These are phyloP conservation scores for Python bivittatus DNA, from an alignment of 2,113 vertebrate genomes.

Conservation along the genomic window DNA sequence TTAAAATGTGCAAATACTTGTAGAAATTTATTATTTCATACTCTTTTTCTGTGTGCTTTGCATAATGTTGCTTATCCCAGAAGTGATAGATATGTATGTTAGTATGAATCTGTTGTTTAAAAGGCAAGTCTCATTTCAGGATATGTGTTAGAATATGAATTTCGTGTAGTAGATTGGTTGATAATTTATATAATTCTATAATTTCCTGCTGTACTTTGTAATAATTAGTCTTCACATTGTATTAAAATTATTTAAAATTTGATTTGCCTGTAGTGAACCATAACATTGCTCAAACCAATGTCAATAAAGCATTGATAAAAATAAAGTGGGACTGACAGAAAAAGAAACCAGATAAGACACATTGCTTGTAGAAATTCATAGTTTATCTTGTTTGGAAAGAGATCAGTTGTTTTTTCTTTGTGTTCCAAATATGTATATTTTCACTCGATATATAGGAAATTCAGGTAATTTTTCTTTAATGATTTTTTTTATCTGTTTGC, in stretches of 20 bases:
- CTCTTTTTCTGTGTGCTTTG: no score
- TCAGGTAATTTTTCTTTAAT: background rate
- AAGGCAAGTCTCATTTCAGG: background rate
- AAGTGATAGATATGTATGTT: no score
- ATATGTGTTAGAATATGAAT: background rate
- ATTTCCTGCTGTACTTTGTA: background rate
- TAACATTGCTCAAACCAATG: conserved; percentile 49
- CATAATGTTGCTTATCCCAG: no score
- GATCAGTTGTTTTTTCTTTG: conserved; percentile 19
- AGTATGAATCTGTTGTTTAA: background rate
- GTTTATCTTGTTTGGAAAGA: conserved; percentile 22
- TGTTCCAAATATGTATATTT: conserved; percentile 1
- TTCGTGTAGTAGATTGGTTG: background rate
- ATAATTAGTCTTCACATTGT: conserved; percentile 19
- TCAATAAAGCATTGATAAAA: conserved; percentile 55
- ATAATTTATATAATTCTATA: background rate
- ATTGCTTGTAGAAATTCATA: conserved; percentile 44
- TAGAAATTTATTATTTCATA: no score
- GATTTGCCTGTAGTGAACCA: conserved; percentile 38
- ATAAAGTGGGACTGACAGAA: conserved; percentile 65
- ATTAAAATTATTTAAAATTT: conserved; percentile 14
- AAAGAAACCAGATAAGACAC: conserved; percentile 28
- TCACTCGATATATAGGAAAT: conserved; percentile 1
- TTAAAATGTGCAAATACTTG: no score
- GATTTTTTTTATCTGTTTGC: background rate